These are phyloP conservation scores for Solea senegalensis DNA, from an alignment of 2,113 vertebrate species.

Conservation along the genomic window DNA sequence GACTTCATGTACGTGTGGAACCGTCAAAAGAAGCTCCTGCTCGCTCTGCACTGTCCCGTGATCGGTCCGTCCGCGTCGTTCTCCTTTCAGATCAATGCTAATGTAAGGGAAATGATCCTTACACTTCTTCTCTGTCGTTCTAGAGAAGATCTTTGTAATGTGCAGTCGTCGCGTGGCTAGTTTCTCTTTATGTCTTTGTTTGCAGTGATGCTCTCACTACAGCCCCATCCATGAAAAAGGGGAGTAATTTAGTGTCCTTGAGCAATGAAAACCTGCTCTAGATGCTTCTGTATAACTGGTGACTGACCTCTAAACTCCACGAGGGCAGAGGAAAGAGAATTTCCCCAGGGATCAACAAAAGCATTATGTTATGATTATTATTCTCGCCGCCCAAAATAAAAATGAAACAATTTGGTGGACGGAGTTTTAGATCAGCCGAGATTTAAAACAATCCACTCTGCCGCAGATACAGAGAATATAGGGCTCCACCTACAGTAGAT, in stretches of 20 bases:
- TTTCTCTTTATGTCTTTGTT: no score
- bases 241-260: constrained; percentile 23
- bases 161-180: no score
- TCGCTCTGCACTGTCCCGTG: no score
- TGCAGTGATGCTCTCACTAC: no score
- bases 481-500: not conserved
- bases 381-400: not conserved
- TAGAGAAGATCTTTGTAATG: no score
- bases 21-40: no score
- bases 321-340: constrained; percentile 25
- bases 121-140: no score
- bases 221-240: not conserved
- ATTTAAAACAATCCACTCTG: constrained; percentile 13
- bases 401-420: constrained; percentile 24
- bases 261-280: constrained; percentile 36
- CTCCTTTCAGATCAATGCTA: no score
- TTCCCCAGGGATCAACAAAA: constrained; percentile 58
- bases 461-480: constrained; percentile 21
- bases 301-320: constrained; percentile 41
- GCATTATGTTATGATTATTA: constrained; percentile 34
- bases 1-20: no score
- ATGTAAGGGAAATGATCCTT: no score
- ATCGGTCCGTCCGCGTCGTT: no score
- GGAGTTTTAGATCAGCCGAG: constrained; percentile 19
- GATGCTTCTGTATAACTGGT: constrained; percentile 12